Conservation (phyloP, 2,888 invertebrate genomes). For the Vesta saturnalis region DNA sequence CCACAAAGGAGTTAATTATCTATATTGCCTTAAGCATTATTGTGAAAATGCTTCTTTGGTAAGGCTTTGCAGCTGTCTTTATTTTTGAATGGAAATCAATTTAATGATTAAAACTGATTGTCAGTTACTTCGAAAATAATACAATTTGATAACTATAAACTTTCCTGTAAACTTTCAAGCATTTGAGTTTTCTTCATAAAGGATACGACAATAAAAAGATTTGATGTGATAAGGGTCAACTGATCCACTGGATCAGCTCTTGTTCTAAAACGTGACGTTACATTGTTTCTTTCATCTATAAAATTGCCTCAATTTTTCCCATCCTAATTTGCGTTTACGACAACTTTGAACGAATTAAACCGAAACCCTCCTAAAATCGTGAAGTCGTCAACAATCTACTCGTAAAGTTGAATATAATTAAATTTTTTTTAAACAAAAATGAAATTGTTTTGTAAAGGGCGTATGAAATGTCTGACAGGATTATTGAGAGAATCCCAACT, state of each 20-base stretch:
- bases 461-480: constrained; percentile 49
- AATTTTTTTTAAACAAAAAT: neutral
- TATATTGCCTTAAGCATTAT: no score
- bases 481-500: constrained; percentile 52
- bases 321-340: neutral
- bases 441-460: constrained; percentile 31
- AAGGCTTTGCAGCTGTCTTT: no score
- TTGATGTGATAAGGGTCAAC: constrained; percentile 12
- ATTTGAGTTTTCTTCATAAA: neutral
- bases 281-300: constrained; percentile 4
- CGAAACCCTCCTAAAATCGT: no score
- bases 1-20: no score
- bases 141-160: neutral
- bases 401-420: neutral
- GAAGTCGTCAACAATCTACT: no score
- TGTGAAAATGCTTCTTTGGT: no score
- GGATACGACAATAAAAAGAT: constrained; percentile 13
- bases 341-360: neutral
- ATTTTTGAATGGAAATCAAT: neutral
- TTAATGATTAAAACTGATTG: neutral
- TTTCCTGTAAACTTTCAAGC: neutral
- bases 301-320: constrained; percentile 6
- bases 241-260: constrained; percentile 13
- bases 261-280: constrained; percentile 10
- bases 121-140: neutral